Base-by-base conservation (phyloP, 2,797 vertebrate genomes). In the Chromis chromis region DNA sequence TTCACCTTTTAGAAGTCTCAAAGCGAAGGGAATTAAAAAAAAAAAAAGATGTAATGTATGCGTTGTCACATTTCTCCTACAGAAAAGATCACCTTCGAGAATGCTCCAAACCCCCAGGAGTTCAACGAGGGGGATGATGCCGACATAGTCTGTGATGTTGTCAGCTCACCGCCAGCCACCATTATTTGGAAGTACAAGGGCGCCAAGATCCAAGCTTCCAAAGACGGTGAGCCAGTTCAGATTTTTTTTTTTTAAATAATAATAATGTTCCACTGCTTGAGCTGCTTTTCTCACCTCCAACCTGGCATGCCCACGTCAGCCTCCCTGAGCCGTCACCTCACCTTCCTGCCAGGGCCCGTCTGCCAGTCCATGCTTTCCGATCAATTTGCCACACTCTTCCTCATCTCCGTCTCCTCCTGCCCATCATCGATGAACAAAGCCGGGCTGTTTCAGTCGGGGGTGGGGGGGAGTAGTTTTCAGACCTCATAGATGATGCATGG, bases 41-140 rank as follows among this genome's bases (percentile, higher is more conserved):
- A n/a, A n/a, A n/a, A 36, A 36, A 11, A 36, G 9, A 10, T 36
- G 33, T 36, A 36, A 36, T 36, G 33, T 36, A 36, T 36, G 33
- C 33, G 8, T 36, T 36, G 33, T 36, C 33, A 36, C 33, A 36
- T 36, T 36, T 36, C 33, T 12, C 55, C 79, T 91, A n/a, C 95
- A 99, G 98, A 99, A 88, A 99, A 97, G 86, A 95, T 99, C 89
- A 98, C 96, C 82, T 99, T 99, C 94, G 92, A 94, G 94, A 96
- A 93, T 0, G 95, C 96, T 1, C 97, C 97, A 3, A 97, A 95
- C 33, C 96, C 94, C 0, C 98, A 99, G 91, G 98, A 99, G 66
- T 99, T 99, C 91, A 97, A 94, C 19, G 98, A 99, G 49, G 97
- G 97, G 0, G 97, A 97, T 0, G 95, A 97, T 1, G 98, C 98